phyloP scores from a whole-genome alignment of 2,888 invertebrate species.

The Ctena decussata region DNA sequence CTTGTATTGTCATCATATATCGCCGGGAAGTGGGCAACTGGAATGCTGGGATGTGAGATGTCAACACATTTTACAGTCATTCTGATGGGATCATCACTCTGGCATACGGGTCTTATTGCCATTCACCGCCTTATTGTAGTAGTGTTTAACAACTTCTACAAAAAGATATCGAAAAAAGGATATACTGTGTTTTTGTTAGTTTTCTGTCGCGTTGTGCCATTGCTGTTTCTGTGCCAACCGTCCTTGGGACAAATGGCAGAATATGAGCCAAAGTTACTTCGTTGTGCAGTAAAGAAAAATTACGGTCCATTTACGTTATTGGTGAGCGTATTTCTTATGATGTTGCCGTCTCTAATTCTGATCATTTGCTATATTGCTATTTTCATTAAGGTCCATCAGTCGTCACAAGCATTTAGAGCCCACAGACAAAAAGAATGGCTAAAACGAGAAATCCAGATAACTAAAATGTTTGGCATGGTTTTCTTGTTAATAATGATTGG shows the following conservation, averaged over 20 bases:
- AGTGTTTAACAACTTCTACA: constrained; percentile 83
- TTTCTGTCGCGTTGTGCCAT: constrained; percentile 82
- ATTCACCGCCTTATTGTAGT: constrained; percentile 85
- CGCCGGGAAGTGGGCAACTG: constrained; percentile 80
- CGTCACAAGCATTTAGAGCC: constrained; percentile 80
- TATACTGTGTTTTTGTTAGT: constrained; percentile 84
- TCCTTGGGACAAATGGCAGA: constrained; percentile 82
- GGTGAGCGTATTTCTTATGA: constrained; percentile 82
- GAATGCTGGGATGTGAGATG: constrained; percentile 82
- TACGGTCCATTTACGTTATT: constrained; percentile 82
- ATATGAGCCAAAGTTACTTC: constrained; percentile 83
- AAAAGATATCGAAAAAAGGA: constrained; percentile 83
- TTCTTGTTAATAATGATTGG: constrained; percentile 85
- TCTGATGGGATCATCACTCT: constrained; percentile 84
- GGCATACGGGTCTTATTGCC: constrained; percentile 85
- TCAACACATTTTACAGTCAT: constrained; percentile 84
- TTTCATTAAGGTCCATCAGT: constrained; percentile 83
- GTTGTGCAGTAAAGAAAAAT: constrained; percentile 82
- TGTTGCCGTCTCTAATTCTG: constrained; percentile 85
- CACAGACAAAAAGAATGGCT: constrained; percentile 81
- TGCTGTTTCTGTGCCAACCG: constrained; percentile 82
- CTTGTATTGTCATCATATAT: constrained; percentile 84
- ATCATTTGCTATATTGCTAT: constrained; percentile 84
- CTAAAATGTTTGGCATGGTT: constrained; percentile 86
- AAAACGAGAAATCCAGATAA: constrained; percentile 85